These are phyloP conservation scores for Galeopsomyia nigrocyanea DNA, from an alignment of 2,888 invertebrate genomes.

Conservation along the genomic window DNA sequence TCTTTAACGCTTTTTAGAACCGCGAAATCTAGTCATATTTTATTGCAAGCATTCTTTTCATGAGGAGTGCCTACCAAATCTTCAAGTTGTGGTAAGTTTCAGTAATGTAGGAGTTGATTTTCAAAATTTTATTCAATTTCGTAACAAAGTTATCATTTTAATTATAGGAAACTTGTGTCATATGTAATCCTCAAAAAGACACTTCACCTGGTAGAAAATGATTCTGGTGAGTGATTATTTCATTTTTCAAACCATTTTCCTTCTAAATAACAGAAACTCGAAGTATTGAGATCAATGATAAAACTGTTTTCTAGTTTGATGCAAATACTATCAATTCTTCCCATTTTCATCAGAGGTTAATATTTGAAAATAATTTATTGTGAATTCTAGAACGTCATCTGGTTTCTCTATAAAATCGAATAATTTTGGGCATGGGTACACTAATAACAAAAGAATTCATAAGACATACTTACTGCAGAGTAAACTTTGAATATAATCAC, in stretches of 20 bases:
- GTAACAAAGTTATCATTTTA: conserved; percentile 44
- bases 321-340: conserved; percentile 25
- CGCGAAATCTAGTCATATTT: conserved; percentile 83
- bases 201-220: conserved; percentile 56
- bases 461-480: conserved; percentile 70
- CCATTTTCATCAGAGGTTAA: conserved; percentile 48
- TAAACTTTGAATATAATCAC: conserved; percentile 75
- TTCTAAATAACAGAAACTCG: neutral
- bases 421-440: neutral
- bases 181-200: conserved; percentile 70
- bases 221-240: conserved; percentile 47
- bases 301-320: neutral
- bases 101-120: neutral
- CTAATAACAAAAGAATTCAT: neutral
- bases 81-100: conserved; percentile 61
- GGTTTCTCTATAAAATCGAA: conserved; percentile 55
- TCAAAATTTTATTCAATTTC: neutral
- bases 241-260: conserved; percentile 18
- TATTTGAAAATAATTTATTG: conserved; percentile 59
- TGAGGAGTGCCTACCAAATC: conserved; percentile 81
- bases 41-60: conserved; percentile 93
- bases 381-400: conserved; percentile 57
- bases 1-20: conserved; percentile 70
- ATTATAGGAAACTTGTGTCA: conserved; percentile 71
- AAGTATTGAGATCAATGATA: neutral